These are phyloP conservation scores for Nephrotoma guestfalica DNA, from an alignment of 2,888 invertebrate genomes.

Conservation along the genomic window DNA sequence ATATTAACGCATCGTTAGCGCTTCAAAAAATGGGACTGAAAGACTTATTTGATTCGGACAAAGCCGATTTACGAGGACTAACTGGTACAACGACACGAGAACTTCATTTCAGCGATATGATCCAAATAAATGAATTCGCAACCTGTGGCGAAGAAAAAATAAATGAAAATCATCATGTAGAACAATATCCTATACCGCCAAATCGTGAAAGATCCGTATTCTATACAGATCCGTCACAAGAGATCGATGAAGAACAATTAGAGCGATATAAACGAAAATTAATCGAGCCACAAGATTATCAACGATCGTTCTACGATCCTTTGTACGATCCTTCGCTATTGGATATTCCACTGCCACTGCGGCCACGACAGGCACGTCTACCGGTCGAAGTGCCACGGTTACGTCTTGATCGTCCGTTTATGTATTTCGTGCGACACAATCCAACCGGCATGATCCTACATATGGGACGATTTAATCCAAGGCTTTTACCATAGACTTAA, in stretches of 20 bases:
- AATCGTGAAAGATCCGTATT: constrained; percentile 36
- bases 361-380: constrained; percentile 55
- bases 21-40: constrained; percentile 68
- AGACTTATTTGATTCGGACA: constrained; percentile 57
- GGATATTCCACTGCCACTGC: constrained; percentile 47
- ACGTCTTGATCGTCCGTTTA: constrained; percentile 74
- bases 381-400: constrained; percentile 53
- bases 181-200: constrained; percentile 63
- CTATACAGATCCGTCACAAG: constrained; percentile 15
- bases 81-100: constrained; percentile 64
- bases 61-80: constrained; percentile 69
- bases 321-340: constrained; percentile 37
- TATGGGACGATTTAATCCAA: constrained; percentile 77
- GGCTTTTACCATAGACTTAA: constrained; percentile 50
- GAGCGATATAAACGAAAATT: constrained; percentile 9
- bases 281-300: constrained; percentile 42
- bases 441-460: constrained; percentile 82
- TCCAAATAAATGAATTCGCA: constrained; percentile 70
- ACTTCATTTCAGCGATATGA: constrained; percentile 67
- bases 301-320: constrained; percentile 54
- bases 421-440: constrained; percentile 79
- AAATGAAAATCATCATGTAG: constrained; percentile 61
- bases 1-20: constrained; percentile 65
- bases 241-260: background rate
- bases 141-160: constrained; percentile 64